A percentile compares a stretch with the other conserved stretches of the same genome.
Conservation (phyloP, 2,797 vertebrate genomes). For the Anguilla pacifica region DNA sequence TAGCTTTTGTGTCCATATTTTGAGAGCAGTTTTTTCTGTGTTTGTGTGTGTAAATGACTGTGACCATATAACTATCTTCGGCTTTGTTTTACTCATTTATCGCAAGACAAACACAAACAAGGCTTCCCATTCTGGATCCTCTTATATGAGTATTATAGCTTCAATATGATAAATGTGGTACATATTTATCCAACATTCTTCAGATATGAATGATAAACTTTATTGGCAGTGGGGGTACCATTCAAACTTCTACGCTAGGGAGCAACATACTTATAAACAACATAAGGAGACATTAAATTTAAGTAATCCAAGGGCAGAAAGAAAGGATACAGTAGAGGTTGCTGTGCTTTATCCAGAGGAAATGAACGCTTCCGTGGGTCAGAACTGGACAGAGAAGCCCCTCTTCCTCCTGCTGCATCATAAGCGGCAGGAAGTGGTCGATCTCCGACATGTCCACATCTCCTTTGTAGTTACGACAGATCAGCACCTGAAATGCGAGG, state of each 20-base stretch:
- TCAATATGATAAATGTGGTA: neutral
- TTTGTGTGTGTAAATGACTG: neutral
- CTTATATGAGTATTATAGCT: neutral
- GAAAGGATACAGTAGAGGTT: constrained; percentile 91
- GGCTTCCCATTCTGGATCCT: neutral
- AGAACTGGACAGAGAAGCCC: constrained; percentile 81
- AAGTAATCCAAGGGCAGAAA: neutral
- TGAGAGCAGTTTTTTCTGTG: neutral
- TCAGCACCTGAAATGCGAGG: constrained; percentile 76
- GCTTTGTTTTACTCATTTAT: neutral
- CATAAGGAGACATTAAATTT: neutral
- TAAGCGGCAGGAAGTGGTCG: constrained; percentile 85
- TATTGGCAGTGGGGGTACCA: neutral
- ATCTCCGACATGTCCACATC: constrained; percentile 89
- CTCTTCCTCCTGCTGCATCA: constrained; percentile 89
- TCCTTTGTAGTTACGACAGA: constrained; percentile 93
- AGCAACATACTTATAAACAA: neutral
- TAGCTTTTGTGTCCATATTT: neutral
- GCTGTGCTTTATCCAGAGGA: constrained; percentile 94
- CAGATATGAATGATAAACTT: neutral
- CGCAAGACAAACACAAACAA: neutral
- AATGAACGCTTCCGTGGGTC: constrained; percentile 80
- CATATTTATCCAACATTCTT: neutral
- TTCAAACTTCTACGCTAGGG: neutral
- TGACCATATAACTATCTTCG: too few species aligned